Percentiles rank a stretch among this genome's conserved stretches.
phyloP scores from a whole-genome alignment of 92 coral and sea anemone genomes.

The Phymanthus crucifer region DNA sequence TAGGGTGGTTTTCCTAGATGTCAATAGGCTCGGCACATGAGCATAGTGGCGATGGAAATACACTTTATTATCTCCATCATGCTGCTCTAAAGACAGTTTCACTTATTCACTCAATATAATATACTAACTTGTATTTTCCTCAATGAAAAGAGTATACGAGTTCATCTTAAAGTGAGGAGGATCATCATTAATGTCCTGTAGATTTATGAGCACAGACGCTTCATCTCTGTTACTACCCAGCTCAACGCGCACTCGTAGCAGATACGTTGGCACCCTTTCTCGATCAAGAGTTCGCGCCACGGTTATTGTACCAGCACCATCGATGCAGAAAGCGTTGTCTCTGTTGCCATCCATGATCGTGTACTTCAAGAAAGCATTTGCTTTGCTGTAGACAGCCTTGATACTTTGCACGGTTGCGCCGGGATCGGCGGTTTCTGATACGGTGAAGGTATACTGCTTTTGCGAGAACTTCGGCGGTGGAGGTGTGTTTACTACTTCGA shows the following conservation, averaged over 20 bases:
- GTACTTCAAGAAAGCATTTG: slow-evolving; percentile 58
- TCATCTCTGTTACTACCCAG: slow-evolving; percentile 57
- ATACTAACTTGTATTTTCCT: slow-evolving; percentile 66
- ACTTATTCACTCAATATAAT: too few species aligned
- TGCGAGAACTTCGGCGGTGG: slow-evolving; percentile 43
- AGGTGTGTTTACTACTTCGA: slow-evolving; percentile 47
- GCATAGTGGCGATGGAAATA: too few species aligned
- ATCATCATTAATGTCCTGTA: slow-evolving; percentile 70
- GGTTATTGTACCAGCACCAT: slow-evolving; percentile 66
- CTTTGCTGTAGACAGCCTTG: slow-evolving; percentile 45
- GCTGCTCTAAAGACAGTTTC: too few species aligned
- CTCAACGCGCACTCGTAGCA: slow-evolving; percentile 61
- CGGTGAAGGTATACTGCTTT: background rate
- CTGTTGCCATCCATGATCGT: slow-evolving; percentile 64
- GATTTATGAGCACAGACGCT: slow-evolving; percentile 45
- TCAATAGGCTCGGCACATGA: too few species aligned
- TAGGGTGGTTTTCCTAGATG: too few species aligned
- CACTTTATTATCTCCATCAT: too few species aligned
- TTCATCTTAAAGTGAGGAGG: slow-evolving; percentile 57
- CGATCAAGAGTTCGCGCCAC: slow-evolving; percentile 82
- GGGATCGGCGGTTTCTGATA: slow-evolving; percentile 49
- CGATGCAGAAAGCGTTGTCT: slow-evolving; percentile 78
- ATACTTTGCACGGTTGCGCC: slow-evolving; percentile 47
- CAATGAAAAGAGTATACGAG: slow-evolving; percentile 44
- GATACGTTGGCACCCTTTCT: slow-evolving; percentile 66